Evolutionary conservation across 1,140 invertebrate genomes (phyloP), one percentile per base, ranked within the genome.

Genomic region (Cephus cinctus): DNA sequence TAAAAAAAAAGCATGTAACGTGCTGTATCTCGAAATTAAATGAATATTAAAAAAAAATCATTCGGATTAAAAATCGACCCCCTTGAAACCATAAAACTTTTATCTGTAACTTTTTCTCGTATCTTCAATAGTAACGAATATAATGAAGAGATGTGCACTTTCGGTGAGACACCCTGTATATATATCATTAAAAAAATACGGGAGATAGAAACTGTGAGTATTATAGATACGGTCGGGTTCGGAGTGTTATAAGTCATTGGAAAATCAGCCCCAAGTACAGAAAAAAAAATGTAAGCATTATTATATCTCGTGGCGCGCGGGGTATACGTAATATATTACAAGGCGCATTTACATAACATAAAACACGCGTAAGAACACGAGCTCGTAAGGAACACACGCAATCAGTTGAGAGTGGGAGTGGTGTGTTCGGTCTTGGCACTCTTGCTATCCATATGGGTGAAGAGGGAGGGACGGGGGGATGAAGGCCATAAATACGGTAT

Each of bases 401-500:
- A n/a, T n/a, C n/a, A n/a, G 11, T n/a, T 9, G 25, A 12, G 39
- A 21, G 23, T 8, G 8, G 31, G 4, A 31, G 15, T 23, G 6
- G 21, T 42, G 21, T 42, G 31, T 18, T 11, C 22, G 23, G 11
- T 4, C 23, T 3, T 16, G 14, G 15, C 20, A 19, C 20, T 19
- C 38, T 4, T 25, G 21, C 21, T 9, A n/a, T 11, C 14, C 25
- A 6, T n/a, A n/a, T 8, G 25, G n/a, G 25, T 6, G 35, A 9
- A 12, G 11, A 9, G 35, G 11, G 5, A 16, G 16, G 11, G 5
- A 11, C 9, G n/a, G 35, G 35, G 35, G 11, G n/a, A 30, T 3
- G 9, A 9, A 12, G 14, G 35, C 11, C 52, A 56, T 58, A 58
- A 60, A 63, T 60, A 60, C 50, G 32, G 35, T 57, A 63, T 63